These are phyloP conservation scores for Pionites leucogaster DNA, from an alignment of 2,113 vertebrate genomes.

Conservation along the genomic window DNA sequence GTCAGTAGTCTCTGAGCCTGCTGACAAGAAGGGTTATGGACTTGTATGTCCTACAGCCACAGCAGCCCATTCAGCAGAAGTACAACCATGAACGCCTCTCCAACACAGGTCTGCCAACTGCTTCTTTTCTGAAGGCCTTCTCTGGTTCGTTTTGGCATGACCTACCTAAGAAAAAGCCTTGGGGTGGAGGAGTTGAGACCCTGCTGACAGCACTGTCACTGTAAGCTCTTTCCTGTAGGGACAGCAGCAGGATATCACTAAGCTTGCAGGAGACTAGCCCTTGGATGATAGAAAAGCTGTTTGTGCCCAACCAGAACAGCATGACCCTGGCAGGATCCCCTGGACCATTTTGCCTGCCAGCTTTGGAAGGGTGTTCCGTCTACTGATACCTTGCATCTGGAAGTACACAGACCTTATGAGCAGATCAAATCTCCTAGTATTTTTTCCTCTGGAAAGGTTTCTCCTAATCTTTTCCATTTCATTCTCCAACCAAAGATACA, in stretches of 20 bases:
- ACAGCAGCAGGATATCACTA: not conserved
- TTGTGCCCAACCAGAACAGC: not conserved
- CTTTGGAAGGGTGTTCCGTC: not conserved
- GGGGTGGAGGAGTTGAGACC: not conserved
- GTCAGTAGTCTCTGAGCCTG: not conserved
- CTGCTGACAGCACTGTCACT: not conserved
- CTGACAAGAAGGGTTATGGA: not conserved
- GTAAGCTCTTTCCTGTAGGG: not conserved
- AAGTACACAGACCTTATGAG: not conserved
- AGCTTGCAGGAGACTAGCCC: not conserved
- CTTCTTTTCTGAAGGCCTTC: not conserved
- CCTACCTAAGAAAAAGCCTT: not conserved
- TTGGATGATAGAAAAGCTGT: not conserved
- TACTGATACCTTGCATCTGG: not conserved
- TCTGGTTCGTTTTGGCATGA: not conserved
- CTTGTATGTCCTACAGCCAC: not conserved
- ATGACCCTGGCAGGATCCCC: not conserved
- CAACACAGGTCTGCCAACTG: not conserved
- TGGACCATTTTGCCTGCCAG: not conserved
- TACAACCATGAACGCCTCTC: not conserved
- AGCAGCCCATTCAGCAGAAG: not conserved
- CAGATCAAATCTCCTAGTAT: not conserved
- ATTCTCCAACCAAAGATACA: not conserved
- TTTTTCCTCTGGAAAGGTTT: not conserved
- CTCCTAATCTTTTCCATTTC: not conserved